Percentiles rank a stretch among this genome's conserved stretches.
Evolutionary conservation across 1,140 invertebrate genomes (phyloP).

Genomic region (Teleogryllus occipitalis): DNA sequence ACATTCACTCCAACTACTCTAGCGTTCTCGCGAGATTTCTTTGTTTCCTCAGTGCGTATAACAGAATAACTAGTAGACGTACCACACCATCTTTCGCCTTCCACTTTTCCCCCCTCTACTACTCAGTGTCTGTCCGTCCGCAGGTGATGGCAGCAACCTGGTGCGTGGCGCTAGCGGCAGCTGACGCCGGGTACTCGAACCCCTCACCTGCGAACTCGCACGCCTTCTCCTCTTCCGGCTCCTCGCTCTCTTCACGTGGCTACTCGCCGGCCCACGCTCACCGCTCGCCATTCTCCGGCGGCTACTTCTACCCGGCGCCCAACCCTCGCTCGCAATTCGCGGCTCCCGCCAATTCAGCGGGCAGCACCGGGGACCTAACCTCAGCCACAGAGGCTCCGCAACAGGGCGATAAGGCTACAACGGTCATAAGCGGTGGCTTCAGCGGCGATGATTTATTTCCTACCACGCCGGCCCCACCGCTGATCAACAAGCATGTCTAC

Average conservation of each 20-base stretch:
- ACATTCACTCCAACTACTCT: no score
- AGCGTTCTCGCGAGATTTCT: no score
- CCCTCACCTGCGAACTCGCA: conserved; percentile 23
- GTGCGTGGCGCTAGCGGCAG: conserved; percentile 40
- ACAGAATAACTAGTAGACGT: no score
- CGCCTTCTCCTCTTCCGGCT: conserved; percentile 23
- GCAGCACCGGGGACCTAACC: not conserved
- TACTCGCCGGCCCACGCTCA: no score
- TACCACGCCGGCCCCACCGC: conserved; percentile 31
- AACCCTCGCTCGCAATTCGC: no score
- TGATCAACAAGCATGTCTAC: conserved; percentile 44
- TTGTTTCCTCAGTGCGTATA: no score
- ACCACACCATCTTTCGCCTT: no score
- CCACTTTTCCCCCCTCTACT: no score
- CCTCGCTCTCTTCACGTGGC: not conserved
- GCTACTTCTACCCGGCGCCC: no score
- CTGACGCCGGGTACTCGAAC: conserved; percentile 46
- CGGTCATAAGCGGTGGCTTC: conserved; percentile 35
- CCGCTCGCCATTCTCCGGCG: no score
- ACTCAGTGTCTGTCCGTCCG: conserved; percentile 10
- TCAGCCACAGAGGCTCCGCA: not conserved
- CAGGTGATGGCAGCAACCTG: conserved; percentile 44
- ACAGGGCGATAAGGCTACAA: not conserved
- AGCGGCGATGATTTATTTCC: conserved; percentile 30
- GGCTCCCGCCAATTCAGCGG: not conserved